phyloP scores from a whole-genome alignment of 2,797 vertebrate genomes.

The Gephyroberyx darwinii region DNA sequence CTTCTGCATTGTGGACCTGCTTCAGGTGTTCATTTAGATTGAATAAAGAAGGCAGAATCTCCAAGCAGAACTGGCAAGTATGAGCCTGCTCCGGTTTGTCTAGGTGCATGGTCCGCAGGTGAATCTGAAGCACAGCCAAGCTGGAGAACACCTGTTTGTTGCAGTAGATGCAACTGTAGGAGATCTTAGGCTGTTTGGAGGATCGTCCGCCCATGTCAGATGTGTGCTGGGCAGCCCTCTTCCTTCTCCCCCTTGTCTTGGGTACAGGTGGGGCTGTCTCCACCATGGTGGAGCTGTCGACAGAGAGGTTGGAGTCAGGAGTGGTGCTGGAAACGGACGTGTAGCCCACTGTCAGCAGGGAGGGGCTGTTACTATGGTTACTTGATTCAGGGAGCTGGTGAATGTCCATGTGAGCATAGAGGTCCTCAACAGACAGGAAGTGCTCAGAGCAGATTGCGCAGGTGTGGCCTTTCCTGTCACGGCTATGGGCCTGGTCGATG shows the following conservation, averaged over 20 bases:
- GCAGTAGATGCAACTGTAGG: slow-evolving; percentile 98
- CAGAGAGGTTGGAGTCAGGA: slow-evolving; percentile 97
- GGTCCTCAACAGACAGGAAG: slow-evolving; percentile 93
- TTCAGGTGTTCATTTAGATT: slow-evolving; percentile 98
- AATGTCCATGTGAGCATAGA: slow-evolving; percentile 97
- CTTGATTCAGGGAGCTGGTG: slow-evolving; percentile 97
- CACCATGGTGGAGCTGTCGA: slow-evolving; percentile 96
- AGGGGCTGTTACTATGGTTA: slow-evolving; percentile 98
- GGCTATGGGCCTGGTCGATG: slow-evolving; percentile 92
- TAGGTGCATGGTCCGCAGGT: slow-evolving; percentile 97
- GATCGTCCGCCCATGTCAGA: slow-evolving; percentile 88
- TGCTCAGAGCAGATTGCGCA: slow-evolving; percentile 96
- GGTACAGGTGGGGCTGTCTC: slow-evolving; percentile 90
- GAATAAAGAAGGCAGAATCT: slow-evolving; percentile 95
- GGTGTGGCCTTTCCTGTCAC: slow-evolving; percentile 90
- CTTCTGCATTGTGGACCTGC: slow-evolving; percentile 94
- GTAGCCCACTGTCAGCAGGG: slow-evolving; percentile 94
- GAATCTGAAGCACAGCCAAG: slow-evolving; percentile 95
- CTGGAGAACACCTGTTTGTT: slow-evolving; percentile 98
- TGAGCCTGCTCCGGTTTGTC: slow-evolving; percentile 98
- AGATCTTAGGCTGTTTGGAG: slow-evolving; percentile 92
- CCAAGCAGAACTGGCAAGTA: slow-evolving; percentile 97
- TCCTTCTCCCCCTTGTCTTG: slow-evolving; percentile 91
- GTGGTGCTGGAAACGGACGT: slow-evolving; percentile 99
- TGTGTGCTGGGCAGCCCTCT: slow-evolving; percentile 90